Conservation (phyloP, 2,113 vertebrate species). For the Nipponia nippon region DNA sequence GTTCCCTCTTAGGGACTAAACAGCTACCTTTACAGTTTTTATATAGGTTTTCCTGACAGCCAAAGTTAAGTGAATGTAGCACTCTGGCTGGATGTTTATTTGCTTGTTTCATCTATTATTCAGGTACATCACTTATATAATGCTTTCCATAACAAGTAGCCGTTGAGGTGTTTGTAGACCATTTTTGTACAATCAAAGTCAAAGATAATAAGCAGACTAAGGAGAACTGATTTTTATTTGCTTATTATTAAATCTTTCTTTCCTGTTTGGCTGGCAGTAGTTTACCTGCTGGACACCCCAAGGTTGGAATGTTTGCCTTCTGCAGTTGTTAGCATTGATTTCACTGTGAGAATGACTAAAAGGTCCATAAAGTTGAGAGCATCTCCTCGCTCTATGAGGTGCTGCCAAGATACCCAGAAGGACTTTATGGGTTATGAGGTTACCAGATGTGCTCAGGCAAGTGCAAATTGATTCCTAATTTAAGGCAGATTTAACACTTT, state of each 20-base stretch:
- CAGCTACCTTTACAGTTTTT: not conserved
- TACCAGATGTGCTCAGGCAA: not conserved
- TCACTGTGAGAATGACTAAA: not conserved
- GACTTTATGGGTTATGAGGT: not conserved
- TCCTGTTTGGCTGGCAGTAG: not conserved
- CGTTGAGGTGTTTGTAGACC: not conserved
- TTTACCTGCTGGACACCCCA: not conserved
- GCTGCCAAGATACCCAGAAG: not conserved
- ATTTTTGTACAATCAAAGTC: not conserved
- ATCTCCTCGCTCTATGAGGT: not conserved
- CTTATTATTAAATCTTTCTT: not conserved
- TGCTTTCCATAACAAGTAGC: not conserved
- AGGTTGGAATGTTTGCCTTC: not conserved
- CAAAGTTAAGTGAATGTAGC: not conserved
- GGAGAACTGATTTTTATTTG: not conserved
- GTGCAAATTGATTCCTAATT: not conserved
- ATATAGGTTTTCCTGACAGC: not conserved
- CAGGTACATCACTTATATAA: not conserved
- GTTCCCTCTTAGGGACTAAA: not conserved
- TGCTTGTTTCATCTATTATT: constrained; percentile 17
- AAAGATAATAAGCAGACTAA: not conserved
- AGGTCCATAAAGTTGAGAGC: not conserved
- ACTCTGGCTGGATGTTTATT: not conserved
- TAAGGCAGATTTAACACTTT: not conserved
- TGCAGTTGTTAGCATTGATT: not conserved